Base-by-base conservation (phyloP, 53 echinoderm and acorn worm species). In the Echinarachnius parma region DNA sequence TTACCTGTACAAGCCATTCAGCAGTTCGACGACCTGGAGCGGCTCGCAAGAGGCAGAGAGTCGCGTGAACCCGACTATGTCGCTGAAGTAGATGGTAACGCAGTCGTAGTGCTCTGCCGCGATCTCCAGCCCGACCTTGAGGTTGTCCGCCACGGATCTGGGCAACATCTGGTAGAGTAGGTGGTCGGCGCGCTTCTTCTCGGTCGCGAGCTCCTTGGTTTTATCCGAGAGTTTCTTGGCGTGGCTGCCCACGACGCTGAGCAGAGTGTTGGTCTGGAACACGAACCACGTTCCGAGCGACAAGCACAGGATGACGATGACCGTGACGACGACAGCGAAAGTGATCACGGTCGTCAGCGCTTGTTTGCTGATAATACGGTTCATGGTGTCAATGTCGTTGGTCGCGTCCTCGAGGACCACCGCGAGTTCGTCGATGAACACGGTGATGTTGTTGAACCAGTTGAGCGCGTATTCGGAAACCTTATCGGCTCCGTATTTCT, bases 21-120 rank as follows among this genome's bases (percentile, higher is more conserved):
- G 80, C 39, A 92, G 42, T 16, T 76, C 50, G 16, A 92, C 88
- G 4, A 92, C 81, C 28, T 92, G 68, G 72, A 92, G 81, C 0
- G 92, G 92, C 7, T 88, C 72, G 31, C 61, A 79, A 22, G 21
- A 47, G 14, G 92, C 88, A 14, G 92, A 59, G 9, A 92, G 27
- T 3, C 32, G 25, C 10, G 92, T 89, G 59, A 92, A 92, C 19
- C 76, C 92, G 19, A 92, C 92, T 61, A 92, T 92, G 42, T 92
- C 92, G 55, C 88, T 88, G 46, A 92, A 92, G 59, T 85, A 92
- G 31, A 92, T 92, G 21, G 88, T 92, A 5, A 92, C 92, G n/a
- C 24, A 28, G 5, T 84, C 85, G 46, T 60, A 89, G 30, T 84
- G 82, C 49, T 92, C 92, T 9, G 92, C 92, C 0, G 78, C 72